phyloP scores from a whole-genome alignment of 1,140 invertebrate genomes.

The Zaprionus inermis region DNA sequence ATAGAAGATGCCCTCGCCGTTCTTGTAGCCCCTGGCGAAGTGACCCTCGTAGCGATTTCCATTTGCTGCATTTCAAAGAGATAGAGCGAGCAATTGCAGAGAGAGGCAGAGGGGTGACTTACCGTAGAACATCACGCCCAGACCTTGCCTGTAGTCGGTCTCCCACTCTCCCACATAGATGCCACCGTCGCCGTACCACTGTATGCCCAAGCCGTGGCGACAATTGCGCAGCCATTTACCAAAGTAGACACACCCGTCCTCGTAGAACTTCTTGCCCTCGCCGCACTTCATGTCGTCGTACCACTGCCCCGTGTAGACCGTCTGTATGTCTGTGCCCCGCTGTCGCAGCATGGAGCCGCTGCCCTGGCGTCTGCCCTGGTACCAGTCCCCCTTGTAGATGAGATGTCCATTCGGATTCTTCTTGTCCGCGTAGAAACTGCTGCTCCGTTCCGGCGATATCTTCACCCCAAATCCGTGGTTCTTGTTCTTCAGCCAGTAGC shows the following conservation, averaged over 20 bases:
- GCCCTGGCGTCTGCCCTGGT: conserved; percentile 85
- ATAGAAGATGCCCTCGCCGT: conserved; percentile 86
- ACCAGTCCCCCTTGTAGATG: conserved; percentile 86
- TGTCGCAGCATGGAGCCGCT: conserved; percentile 68
- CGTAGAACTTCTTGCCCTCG: conserved; percentile 77
- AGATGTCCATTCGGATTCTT: conserved; percentile 60
- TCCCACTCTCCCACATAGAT: conserved; percentile 86
- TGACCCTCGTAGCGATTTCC: conserved; percentile 87
- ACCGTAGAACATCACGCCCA: conserved; percentile 83
- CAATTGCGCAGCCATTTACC: conserved; percentile 85
- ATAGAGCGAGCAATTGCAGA: not conserved
- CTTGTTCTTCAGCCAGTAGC: conserved; percentile 69
- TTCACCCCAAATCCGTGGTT: conserved; percentile 60
- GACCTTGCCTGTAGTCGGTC: conserved; percentile 80
- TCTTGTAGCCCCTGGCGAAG: conserved; percentile 85
- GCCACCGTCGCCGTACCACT: conserved; percentile 85
- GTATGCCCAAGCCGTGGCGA: conserved; percentile 86
- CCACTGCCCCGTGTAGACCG: conserved; percentile 85
- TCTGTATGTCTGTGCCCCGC: conserved; percentile 46
- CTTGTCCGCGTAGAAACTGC: conserved; percentile 38
- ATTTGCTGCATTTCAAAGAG: conserved; percentile 78
- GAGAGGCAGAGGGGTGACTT: not conserved
- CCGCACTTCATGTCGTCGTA: conserved; percentile 85
- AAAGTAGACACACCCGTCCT: conserved; percentile 74
- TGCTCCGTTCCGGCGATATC: conserved; percentile 36